Conservation (phyloP, 1,140 invertebrate genomes). For the honey bee (Apis mellifera) region Amel_HAv3.1 CM009935.2:4973001-4973500, state of each 20-base stretch:
- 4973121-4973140: background rate
- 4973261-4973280: slow-evolving; percentile 76
- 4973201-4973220: slow-evolving; percentile 70
- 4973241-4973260: slow-evolving; percentile 69
- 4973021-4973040: background rate
- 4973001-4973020: background rate
- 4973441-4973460: no score
- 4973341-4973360: slow-evolving; percentile 59
- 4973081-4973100: background rate
- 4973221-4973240: slow-evolving; percentile 69
- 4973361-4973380: slow-evolving; percentile 77
- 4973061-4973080: background rate
- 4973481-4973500: background rate
- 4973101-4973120: background rate
- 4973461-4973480: background rate
- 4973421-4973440: slow-evolving; percentile 49
- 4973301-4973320: slow-evolving; percentile 54
- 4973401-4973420: slow-evolving; percentile 77
- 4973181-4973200: slow-evolving; percentile 73
- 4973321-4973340: slow-evolving; percentile 41
- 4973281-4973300: slow-evolving; percentile 78
- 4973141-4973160: slow-evolving; percentile 56
- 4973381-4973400: slow-evolving; percentile 78
- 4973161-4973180: slow-evolving; percentile 71
- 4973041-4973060: no score